A percentile compares a stretch with the other conserved stretches of the same genome.
phyloP scores from a whole-genome alignment of 1,140 invertebrate genomes.

The Sweltsa coloradensis region DNA sequence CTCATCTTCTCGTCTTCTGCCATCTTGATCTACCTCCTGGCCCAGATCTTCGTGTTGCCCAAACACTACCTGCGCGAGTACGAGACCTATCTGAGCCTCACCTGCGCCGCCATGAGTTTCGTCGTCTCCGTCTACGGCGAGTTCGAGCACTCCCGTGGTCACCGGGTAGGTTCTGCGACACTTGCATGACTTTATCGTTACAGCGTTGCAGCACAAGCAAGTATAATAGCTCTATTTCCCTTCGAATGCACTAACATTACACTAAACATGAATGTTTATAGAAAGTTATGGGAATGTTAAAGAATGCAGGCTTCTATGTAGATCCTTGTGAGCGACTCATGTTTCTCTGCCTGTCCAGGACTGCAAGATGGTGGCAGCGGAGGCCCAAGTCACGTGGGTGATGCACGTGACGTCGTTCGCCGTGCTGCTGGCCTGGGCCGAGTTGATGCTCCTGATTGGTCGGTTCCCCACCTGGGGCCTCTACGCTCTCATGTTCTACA shows the following conservation, averaged over 20 bases:
- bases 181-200: background rate
- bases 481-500: slow-evolving; percentile 38
- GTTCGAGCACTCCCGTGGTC: background rate
- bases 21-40: slow-evolving; percentile 10
- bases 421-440: slow-evolving; percentile 36
- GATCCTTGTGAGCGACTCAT: no score
- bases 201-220: slow-evolving; percentile 23
- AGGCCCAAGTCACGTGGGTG: no score
- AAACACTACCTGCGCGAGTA: slow-evolving; percentile 22
- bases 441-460: slow-evolving; percentile 38
- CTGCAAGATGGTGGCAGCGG: no score
- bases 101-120: slow-evolving; percentile 20
- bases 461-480: slow-evolving; percentile 35
- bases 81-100: slow-evolving; percentile 26
- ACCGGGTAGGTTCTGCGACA: background rate
- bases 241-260: no score
- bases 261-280: no score
- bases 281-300: no score
- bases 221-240: slow-evolving; percentile 25
- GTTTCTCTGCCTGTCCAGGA: no score
- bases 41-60: slow-evolving; percentile 17
- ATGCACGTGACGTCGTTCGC: slow-evolving; percentile 30
- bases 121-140: slow-evolving; percentile 6
- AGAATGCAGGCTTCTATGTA: no score
- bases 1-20: slow-evolving; percentile 5